Conservation (phyloP, 2,797 vertebrate genomes). For the Esox lucius region DNA sequence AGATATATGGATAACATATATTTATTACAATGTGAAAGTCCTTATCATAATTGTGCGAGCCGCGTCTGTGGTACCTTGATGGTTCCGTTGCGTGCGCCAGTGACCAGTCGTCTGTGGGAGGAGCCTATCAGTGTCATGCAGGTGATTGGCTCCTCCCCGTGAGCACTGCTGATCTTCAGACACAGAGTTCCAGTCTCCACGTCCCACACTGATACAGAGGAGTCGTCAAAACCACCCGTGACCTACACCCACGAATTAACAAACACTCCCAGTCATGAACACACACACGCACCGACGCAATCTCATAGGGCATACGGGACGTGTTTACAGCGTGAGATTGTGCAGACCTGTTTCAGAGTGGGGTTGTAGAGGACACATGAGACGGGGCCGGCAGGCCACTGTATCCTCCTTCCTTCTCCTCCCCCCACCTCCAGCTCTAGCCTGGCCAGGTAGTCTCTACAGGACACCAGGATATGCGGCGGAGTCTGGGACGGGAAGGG, state of each 20-base stretch:
- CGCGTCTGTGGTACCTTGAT: neutral
- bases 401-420: neutral
- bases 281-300: neutral
- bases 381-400: neutral
- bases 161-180: slow-evolving; percentile 55
- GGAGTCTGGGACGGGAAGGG: slow-evolving; percentile 36
- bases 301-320: neutral
- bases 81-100: slow-evolving; percentile 58
- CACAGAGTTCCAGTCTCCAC: slow-evolving; percentile 41
- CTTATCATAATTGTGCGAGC: too few species aligned
- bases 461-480: slow-evolving; percentile 58
- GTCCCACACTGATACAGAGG: slow-evolving; percentile 59
- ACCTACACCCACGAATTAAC: slow-evolving; percentile 46
- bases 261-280: too few species aligned
- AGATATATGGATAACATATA: too few species aligned
- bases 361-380: slow-evolving; percentile 45
- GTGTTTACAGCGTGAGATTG: slow-evolving; percentile 50
- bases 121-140: slow-evolving; percentile 65
- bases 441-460: slow-evolving; percentile 62
- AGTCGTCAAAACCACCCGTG: slow-evolving; percentile 60
- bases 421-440: slow-evolving; percentile 35
- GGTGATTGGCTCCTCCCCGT: slow-evolving; percentile 65
- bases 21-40: too few species aligned
- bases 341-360: slow-evolving; percentile 59
- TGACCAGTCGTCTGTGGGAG: slow-evolving; percentile 64